Evolutionary conservation across 2,113 vertebrate genomes (phyloP).

Genomic region (Odocoileus hemionus): DNA sequence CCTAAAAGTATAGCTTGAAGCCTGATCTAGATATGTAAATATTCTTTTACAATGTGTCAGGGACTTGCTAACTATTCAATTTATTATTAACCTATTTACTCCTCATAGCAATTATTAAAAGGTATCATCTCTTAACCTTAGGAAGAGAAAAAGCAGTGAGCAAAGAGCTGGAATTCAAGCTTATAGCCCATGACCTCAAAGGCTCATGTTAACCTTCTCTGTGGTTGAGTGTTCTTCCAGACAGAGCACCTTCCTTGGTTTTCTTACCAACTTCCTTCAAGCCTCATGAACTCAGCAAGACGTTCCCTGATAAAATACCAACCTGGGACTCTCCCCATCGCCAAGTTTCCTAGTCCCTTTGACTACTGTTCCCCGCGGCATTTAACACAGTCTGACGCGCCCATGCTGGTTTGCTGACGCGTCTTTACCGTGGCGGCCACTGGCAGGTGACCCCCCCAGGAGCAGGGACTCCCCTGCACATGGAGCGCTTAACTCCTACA

Average conservation of each 20-base stretch:
- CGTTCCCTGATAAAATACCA: not conserved
- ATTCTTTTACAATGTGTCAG: not conserved
- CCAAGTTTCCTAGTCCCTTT: not conserved
- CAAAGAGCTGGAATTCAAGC: not conserved
- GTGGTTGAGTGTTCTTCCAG: not conserved
- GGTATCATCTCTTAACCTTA: not conserved
- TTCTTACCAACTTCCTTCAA: not conserved
- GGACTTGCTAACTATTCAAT: not conserved
- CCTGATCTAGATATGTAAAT: not conserved
- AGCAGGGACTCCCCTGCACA: not conserved
- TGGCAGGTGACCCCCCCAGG: not conserved
- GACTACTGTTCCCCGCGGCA: no score
- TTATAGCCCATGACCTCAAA: not conserved
- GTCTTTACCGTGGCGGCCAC: not conserved
- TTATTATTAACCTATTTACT: not conserved
- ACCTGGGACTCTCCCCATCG: not conserved
- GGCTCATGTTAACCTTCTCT: not conserved
- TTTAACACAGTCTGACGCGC: not conserved
- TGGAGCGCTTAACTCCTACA: not conserved
- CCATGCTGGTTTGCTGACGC: accelerated
- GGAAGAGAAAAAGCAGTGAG: not conserved
- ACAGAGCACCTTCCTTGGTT: not conserved
- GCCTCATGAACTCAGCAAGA: not conserved
- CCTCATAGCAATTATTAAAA: not conserved
- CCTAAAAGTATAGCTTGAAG: not conserved